A percentile compares a stretch with the other conserved stretches of the same genome.
Evolutionary conservation across 2,888 invertebrate species (phyloP).

Genomic region (Dicycla oo): DNA sequence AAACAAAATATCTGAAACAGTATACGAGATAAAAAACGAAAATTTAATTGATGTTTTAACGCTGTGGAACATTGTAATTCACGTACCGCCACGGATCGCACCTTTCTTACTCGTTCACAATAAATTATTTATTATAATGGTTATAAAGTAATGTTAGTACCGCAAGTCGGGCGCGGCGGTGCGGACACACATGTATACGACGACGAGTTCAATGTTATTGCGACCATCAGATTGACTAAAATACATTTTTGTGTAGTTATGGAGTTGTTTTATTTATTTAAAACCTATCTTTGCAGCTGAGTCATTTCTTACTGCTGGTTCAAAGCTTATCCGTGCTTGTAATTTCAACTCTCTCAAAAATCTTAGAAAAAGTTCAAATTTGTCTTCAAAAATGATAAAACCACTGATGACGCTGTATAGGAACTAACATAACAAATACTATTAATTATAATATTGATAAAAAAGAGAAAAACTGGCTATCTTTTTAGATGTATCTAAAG

Average conservation of each 20-base stretch:
- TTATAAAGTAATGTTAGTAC: constrained; percentile 66
- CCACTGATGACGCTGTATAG: too few relatives aligned
- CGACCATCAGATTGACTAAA: constrained; percentile 88
- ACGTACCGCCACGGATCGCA: constrained; percentile 75
- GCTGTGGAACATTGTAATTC: constrained; percentile 80
- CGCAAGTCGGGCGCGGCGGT: constrained; percentile 76
- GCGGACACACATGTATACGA: constrained; percentile 88
- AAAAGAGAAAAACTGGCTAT: too few relatives aligned
- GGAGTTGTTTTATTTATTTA: constrained; percentile 74
- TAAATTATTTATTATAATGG: constrained; percentile 72
- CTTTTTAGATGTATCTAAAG: too few relatives aligned
- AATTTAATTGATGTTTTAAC: constrained; percentile 79
- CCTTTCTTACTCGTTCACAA: constrained; percentile 71
- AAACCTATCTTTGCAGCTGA: not conserved
- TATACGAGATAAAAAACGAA: constrained; percentile 86
- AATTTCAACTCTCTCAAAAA: too few relatives aligned
- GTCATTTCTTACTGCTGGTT: not conserved
- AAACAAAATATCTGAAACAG: constrained; percentile 90
- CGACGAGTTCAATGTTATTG: constrained; percentile 88
- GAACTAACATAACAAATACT: too few relatives aligned
- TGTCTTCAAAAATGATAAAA: too few relatives aligned
- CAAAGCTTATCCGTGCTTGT: not conserved
- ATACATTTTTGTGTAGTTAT: constrained; percentile 91
- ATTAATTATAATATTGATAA: too few relatives aligned
- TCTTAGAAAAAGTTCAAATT: too few relatives aligned